Conservation (phyloP, 2,797 vertebrate species). For the Agapornis canus region DNA sequence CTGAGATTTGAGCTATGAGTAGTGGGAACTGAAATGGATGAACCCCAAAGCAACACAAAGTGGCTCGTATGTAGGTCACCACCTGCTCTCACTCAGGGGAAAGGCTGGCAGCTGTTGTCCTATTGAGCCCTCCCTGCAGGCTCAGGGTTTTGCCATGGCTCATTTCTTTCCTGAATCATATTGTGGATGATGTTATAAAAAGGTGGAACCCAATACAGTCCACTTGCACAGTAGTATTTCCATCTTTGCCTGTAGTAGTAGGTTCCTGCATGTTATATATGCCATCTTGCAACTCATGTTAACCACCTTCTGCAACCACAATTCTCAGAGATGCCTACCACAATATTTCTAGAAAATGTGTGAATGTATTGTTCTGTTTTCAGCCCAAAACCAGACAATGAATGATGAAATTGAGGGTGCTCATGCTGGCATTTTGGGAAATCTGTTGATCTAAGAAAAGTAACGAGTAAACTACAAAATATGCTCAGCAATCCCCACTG, state of each 20-base stretch:
- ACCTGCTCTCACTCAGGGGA: slow-evolving; percentile 13
- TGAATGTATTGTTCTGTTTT: neutral
- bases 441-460: neutral
- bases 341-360: neutral
- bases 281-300: neutral
- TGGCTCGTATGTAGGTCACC: neutral
- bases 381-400: neutral
- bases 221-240: neutral
- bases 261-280: neutral
- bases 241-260: neutral
- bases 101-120: neutral
- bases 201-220: neutral
- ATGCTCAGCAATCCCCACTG: neutral
- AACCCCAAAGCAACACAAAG: neutral
- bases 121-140: neutral
- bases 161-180: neutral
- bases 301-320: neutral
- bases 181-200: neutral
- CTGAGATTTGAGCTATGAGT: neutral
- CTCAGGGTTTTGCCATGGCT: neutral
- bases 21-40: neutral
- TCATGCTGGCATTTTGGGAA: neutral
- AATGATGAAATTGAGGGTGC: neutral
- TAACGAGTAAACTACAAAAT: neutral
- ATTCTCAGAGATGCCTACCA: neutral